Conservation (phyloP, 1,140 invertebrate genomes). For the Tetramorium alpestre region DNA sequence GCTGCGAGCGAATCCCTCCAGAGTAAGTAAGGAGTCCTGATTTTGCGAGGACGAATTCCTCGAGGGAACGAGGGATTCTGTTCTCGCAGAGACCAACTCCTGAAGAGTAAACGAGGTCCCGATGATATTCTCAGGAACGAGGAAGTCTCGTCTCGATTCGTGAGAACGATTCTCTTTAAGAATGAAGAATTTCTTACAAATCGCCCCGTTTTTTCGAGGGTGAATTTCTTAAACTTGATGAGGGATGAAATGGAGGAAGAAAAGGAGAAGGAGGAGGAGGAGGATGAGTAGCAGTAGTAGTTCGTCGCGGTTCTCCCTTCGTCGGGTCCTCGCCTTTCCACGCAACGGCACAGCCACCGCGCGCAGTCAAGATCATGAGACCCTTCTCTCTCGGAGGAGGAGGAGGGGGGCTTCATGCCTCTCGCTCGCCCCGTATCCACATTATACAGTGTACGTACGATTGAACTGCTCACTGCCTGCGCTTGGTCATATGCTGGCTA, state of each 20-base stretch:
- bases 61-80: not conserved
- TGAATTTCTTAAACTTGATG: not conserved
- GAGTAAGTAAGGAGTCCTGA: not conserved
- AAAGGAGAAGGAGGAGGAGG: not conserved
- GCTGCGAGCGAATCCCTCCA: conserved; percentile 15
- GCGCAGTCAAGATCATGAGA: conserved; percentile 71
- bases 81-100: not conserved
- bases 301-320: conserved; percentile 53
- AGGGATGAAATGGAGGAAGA: not conserved
- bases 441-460: conserved; percentile 80
- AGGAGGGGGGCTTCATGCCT: conserved; percentile 54
- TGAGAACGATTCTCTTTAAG: not conserved
- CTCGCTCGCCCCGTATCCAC: conserved; percentile 77
- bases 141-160: not conserved
- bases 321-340: conserved; percentile 67
- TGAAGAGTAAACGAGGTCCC: not conserved
- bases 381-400: conserved; percentile 19
- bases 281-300: not conserved
- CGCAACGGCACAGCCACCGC: conserved; percentile 60
- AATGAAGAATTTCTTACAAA: conserved; percentile 2
- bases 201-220: not conserved
- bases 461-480: conserved; percentile 85
- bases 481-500: conserved; percentile 80
- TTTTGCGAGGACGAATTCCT: not conserved
- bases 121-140: not conserved